Conservation (phyloP, 2,113 vertebrate genomes). For the Euleptes europaea region DNA sequence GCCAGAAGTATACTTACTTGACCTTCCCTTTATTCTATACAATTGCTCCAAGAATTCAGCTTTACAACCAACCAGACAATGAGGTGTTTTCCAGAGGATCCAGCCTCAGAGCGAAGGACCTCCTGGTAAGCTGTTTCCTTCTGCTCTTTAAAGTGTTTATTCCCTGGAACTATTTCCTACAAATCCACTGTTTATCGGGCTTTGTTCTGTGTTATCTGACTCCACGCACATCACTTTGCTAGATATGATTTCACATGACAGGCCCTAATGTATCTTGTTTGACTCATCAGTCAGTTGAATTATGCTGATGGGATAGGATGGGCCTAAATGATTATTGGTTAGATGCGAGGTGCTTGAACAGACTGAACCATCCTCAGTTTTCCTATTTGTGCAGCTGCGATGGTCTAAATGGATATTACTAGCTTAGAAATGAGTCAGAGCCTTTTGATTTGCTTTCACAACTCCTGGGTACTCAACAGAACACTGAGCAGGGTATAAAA, state of each 20-base stretch:
- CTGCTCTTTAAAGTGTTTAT: background rate
- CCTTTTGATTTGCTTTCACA: background rate
- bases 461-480: background rate
- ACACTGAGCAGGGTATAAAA: background rate
- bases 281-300: background rate
- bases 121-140: background rate
- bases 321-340: background rate
- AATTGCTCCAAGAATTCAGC: background rate
- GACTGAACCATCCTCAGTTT: background rate
- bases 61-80: background rate
- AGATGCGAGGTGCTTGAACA: background rate
- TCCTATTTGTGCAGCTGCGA: background rate
- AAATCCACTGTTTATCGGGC: background rate
- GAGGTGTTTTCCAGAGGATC: background rate
- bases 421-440: background rate
- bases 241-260: background rate
- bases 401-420: background rate
- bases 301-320: background rate
- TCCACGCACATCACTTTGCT: background rate
- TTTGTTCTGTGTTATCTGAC: background rate
- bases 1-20: background rate
- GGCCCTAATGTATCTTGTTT: background rate
- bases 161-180: background rate
- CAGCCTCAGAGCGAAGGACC: background rate
- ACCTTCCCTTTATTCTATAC: background rate